These are phyloP conservation scores for Crotalus viridis DNA, from an alignment of 2,113 vertebrate species.

Conservation along the genomic window DNA sequence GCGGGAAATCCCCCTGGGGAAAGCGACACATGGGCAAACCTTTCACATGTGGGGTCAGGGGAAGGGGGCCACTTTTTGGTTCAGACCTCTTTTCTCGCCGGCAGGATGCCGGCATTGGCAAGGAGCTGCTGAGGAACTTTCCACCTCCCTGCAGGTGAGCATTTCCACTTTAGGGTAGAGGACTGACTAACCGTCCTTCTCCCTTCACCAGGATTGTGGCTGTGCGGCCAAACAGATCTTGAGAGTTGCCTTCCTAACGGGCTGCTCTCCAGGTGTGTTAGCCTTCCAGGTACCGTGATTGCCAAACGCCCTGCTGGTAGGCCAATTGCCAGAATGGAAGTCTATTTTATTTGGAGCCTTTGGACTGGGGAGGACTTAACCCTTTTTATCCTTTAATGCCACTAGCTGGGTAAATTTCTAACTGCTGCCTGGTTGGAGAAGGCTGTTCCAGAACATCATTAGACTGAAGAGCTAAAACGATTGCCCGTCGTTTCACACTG, in stretches of 20 bases:
- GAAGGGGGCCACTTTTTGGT: neutral
- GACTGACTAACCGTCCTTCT: neutral
- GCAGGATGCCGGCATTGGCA: conserved; percentile 5
- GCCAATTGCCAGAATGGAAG: neutral
- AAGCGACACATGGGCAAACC: neutral
- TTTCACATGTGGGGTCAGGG: neutral
- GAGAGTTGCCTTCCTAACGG: neutral
- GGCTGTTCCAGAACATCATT: neutral
- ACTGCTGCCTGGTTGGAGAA: neutral
- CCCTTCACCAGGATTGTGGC: too few relatives aligned
- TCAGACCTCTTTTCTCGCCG: conserved; percentile 6
- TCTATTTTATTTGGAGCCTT: too few relatives aligned
- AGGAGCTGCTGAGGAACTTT: neutral
- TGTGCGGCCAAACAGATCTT: neutral
- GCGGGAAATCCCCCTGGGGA: too few relatives aligned
- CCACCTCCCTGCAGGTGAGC: conserved; percentile 4
- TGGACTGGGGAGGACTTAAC: neutral
- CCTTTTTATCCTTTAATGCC: neutral
- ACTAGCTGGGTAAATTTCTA: neutral
- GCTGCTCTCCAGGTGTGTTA: neutral
- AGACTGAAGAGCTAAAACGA: neutral
- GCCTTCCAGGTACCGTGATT: neutral
- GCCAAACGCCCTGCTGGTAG: too few relatives aligned
- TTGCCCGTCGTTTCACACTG: neutral
- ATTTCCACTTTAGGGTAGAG: neutral